These are phyloP conservation scores for Monochamus alternatus DNA, from an alignment of 2,888 invertebrate species.

Conservation along the genomic window DNA sequence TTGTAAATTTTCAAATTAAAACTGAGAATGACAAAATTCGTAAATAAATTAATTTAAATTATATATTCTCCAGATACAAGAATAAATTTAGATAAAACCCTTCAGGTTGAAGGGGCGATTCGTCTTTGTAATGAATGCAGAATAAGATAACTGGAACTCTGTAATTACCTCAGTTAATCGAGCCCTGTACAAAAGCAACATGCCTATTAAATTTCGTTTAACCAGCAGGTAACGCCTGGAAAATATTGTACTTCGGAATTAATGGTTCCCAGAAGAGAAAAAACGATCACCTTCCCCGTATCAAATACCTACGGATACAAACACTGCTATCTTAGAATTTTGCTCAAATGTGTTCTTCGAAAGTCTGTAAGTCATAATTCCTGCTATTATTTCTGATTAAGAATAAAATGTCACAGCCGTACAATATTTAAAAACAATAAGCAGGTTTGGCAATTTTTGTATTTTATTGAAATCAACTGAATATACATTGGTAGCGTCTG, in stretches of 20 bases:
- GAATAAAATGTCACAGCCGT: no score
- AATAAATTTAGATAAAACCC: no score
- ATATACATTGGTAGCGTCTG: no score
- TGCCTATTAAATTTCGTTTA: conserved; percentile 6
- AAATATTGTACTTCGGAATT: neutral
- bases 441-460: no score
- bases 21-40: neutral
- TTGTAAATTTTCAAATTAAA: neutral
- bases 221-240: neutral
- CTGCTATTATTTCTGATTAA: no score
- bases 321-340: no score
- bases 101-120: neutral
- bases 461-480: no score
- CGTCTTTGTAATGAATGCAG: neutral
- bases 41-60: neutral
- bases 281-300: neutral
- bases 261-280: neutral
- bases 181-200: neutral
- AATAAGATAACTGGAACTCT: neutral
- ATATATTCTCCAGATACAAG: neutral
- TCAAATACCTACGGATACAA: no score
- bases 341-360: no score
- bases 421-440: no score
- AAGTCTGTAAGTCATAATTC: no score
- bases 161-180: conserved; percentile 1